Base-by-base conservation (phyloP, 2,797 vertebrate genomes). In the Diceros bicornis region DNA sequence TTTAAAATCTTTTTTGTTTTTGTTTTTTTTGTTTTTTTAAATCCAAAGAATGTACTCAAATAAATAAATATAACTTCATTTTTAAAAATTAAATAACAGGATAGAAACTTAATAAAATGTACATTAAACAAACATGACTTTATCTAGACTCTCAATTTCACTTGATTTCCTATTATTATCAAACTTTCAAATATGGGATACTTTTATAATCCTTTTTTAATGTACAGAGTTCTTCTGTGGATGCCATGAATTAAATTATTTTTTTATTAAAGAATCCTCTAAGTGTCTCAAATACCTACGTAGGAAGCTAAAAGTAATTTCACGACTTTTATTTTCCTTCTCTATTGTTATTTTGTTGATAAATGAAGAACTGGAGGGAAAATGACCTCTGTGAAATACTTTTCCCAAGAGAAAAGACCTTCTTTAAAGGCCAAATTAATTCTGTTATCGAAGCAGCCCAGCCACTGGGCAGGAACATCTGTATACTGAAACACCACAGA, bases 351-450 rank as follows among this genome's bases (percentile, higher is more conserved):
- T 86, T 77, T 62, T 86, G 52, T 83, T 92, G 61, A 66, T 89
- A 86, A 96, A 86, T 82, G 50, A 64, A 83, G 21, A 17, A 86
- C 68, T 66, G 9, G 62, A 66, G 68, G 47, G 18, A 86, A 64
- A 83, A 57, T 29, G 11, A 86, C 29, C 20, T 77, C 34, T 82
- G 77, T 66, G 16, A 85, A 94, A 96, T 81, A 85, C 7, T 74
- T 81, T 85, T 34, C 83, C 34, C 6, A 5, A 89, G 61, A 72
- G 25, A 89, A 86, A 61, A 89, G 77, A 94, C 55, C n/a, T 84
- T 59, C 34, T 92, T 62, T 62, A 81, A 25, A 92, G 68, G 62
- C 64, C 92, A 94, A 72, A 81, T 94, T 86, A 89, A 82, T 86
- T 91, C 52, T 68, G 13, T 87, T 95, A 97, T 89, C 88, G 89